phyloP scores from a whole-genome alignment of 2,113 vertebrate species.

The Perca flavescens region DNA sequence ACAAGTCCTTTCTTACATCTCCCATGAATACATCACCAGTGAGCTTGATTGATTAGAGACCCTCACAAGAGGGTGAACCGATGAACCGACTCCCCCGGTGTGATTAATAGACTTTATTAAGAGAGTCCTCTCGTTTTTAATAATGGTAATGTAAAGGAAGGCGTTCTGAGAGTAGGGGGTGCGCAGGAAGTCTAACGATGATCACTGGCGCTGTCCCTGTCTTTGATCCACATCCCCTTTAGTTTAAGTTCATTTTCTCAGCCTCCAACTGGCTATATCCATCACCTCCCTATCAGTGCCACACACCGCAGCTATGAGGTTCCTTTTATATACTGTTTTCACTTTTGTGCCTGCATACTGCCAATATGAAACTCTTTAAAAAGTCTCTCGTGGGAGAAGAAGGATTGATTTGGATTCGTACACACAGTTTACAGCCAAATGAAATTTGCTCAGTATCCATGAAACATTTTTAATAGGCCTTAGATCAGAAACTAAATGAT shows the following conservation, averaged over 20 bases:
- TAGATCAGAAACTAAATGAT: slow-evolving; percentile 46
- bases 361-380: slow-evolving; percentile 68
- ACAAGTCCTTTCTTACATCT: slow-evolving; percentile 84
- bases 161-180: slow-evolving; percentile 30
- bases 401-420: slow-evolving; percentile 67
- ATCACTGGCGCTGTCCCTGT: slow-evolving; percentile 69
- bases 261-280: slow-evolving; percentile 66
- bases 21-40: slow-evolving; percentile 85
- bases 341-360: slow-evolving; percentile 42
- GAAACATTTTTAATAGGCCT: slow-evolving; percentile 63
- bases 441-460: slow-evolving; percentile 66
- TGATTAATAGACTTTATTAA: slow-evolving; percentile 90
- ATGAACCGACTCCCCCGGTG: slow-evolving; percentile 82
- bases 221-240: slow-evolving; percentile 65
- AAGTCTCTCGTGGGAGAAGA: slow-evolving; percentile 63
- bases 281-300: slow-evolving; percentile 72
- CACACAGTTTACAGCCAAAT: slow-evolving; percentile 72
- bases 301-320: slow-evolving; percentile 48
- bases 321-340: slow-evolving; percentile 68
- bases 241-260: slow-evolving; percentile 69
- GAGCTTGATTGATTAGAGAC: slow-evolving; percentile 85
- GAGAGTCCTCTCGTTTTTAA: slow-evolving; percentile 84
- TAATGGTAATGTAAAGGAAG: slow-evolving; percentile 85
- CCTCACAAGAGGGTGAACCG: slow-evolving; percentile 79
- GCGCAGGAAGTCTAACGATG: slow-evolving; percentile 74